A percentile compares a stretch with the other conserved stretches of the same genome.
Evolutionary conservation across 2,113 vertebrate species (phyloP).

Genomic region (Cryptomyrus ogoouensis): DNA sequence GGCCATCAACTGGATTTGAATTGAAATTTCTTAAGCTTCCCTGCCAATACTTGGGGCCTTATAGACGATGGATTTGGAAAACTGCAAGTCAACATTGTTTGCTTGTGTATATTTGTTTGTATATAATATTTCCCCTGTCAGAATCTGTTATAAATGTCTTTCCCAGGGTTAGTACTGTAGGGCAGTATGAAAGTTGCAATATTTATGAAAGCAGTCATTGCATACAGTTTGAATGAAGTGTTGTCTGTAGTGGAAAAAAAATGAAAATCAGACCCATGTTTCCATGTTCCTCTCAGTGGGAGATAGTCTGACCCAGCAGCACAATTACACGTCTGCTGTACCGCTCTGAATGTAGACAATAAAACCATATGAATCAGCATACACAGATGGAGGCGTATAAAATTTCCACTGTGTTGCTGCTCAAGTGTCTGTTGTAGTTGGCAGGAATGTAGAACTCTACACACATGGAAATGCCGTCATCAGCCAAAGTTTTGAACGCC

Average conservation of each 20-base stretch:
- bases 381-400: slow-evolving; percentile 42
- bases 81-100: background rate
- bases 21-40: background rate
- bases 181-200: background rate
- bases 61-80: background rate
- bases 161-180: background rate
- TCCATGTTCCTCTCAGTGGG: slow-evolving; percentile 11
- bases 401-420: slow-evolving; percentile 40
- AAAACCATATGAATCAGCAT: slow-evolving; percentile 2
- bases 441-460: slow-evolving; percentile 50
- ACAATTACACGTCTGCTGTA: slow-evolving; percentile 10
- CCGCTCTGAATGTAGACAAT: slow-evolving; percentile 10
- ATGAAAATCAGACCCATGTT: background rate
- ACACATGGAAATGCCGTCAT: slow-evolving; percentile 50
- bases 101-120: background rate
- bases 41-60: background rate
- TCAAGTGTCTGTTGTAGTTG: slow-evolving; percentile 52
- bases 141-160: background rate
- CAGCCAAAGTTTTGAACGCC: slow-evolving; percentile 41
- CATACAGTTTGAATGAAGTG: background rate
- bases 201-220: background rate
- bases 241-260: background rate
- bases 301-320: slow-evolving; percentile 7
- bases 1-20: background rate
- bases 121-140: background rate